Conservation (phyloP, 30 jellyfish, hydroid and myxozoan genomes). For the Haliclystus octoradiatus region DNA sequence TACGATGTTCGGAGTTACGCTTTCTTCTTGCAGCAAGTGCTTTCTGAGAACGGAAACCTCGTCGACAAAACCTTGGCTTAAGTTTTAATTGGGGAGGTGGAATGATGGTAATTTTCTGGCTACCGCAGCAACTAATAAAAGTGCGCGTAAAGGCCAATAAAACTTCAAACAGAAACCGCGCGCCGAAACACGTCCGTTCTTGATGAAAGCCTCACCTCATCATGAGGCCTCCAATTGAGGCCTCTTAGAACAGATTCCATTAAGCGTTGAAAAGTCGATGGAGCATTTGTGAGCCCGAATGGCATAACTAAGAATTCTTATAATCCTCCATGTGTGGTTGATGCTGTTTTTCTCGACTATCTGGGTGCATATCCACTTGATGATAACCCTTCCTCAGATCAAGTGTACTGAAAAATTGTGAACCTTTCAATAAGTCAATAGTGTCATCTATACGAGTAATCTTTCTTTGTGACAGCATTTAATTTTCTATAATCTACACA, state of each 20-base stretch:
- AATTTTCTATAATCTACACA: constrained; percentile 51
- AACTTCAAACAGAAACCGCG: too few relatives aligned
- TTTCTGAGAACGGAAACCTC: too few relatives aligned
- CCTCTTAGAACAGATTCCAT: constrained; percentile 35
- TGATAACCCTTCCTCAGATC: constrained; percentile 37
- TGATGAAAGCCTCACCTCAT: too few relatives aligned
- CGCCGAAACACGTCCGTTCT: too few relatives aligned
- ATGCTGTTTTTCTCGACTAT: constrained; percentile 25
- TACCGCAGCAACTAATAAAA: too few relatives aligned
- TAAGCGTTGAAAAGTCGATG: constrained; percentile 31
- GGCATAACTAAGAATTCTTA: constrained; percentile 30
- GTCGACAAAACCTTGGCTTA: too few relatives aligned
- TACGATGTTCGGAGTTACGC: too few relatives aligned
- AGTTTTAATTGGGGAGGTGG: too few relatives aligned
- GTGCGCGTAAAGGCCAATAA: too few relatives aligned
- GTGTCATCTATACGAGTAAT: constrained; percentile 23
- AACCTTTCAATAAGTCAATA: constrained; percentile 13
- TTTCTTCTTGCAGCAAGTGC: too few relatives aligned
- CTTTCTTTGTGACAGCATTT: constrained; percentile 35
- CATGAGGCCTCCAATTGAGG: too few relatives aligned
- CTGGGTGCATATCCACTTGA: constrained; percentile 26
- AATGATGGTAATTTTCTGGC: too few relatives aligned
- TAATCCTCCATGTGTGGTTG: constrained; percentile 29
- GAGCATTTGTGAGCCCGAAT: constrained; percentile 29
- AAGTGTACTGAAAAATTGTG: constrained; percentile 12